phyloP scores from a whole-genome alignment of 2,797 vertebrate species.

The Scolopax rusticola region DNA sequence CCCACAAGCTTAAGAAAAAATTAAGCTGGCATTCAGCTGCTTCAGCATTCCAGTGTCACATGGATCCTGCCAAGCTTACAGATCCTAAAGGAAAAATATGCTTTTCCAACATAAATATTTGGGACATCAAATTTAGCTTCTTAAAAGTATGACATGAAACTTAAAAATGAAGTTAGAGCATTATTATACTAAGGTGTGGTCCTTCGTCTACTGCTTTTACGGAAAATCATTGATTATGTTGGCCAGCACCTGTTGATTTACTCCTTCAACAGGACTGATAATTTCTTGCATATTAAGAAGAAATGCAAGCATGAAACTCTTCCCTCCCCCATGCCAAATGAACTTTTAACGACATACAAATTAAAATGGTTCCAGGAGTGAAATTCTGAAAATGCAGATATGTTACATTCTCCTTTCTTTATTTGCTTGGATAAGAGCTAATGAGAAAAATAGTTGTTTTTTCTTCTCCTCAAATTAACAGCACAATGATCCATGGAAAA shows the following conservation, averaged over 20 bases:
- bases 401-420: not conserved
- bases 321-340: not conserved
- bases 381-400: not conserved
- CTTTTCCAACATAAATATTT: constrained; percentile 24
- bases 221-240: not conserved
- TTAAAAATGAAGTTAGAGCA: not conserved
- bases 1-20: not conserved
- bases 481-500: not conserved
- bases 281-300: not conserved
- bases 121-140: not conserved
- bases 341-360: not conserved
- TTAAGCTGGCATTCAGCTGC: not conserved
- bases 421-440: not conserved
- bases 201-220: not conserved
- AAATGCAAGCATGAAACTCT: not conserved
- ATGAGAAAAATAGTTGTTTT: not conserved
- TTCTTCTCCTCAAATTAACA: not conserved
- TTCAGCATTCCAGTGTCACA: not conserved
- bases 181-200: not conserved
- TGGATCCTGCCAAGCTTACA: not conserved
- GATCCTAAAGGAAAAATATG: not conserved
- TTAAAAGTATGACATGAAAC: not conserved
- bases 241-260: not conserved
- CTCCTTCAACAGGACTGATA: not conserved
- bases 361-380: not conserved